Conservation (phyloP, 2,797 vertebrate species). For the Octomys mimax region DNA sequence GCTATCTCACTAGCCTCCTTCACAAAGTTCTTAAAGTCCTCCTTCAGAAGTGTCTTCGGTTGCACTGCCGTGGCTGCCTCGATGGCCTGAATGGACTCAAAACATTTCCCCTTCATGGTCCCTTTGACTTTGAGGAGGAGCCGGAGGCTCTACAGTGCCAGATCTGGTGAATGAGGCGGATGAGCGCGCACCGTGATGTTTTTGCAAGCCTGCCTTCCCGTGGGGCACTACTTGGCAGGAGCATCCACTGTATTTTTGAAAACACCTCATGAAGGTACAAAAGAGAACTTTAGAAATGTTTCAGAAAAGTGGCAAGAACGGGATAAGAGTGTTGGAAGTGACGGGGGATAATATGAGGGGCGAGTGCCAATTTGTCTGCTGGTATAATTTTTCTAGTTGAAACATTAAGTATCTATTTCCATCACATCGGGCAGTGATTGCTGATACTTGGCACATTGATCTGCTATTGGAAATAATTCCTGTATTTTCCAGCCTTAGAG, state of each 20-base stretch:
- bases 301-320: neutral
- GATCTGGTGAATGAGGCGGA: neutral
- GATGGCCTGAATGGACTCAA: neutral
- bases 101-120: neutral
- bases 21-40: neutral
- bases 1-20: neutral
- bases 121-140: neutral
- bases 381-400: neutral
- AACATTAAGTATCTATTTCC: neutral
- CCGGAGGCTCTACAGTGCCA: neutral
- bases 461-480: neutral
- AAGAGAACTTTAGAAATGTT: neutral
- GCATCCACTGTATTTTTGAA: neutral
- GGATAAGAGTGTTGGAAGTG: neutral
- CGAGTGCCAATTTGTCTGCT: neutral
- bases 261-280: neutral
- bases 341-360: no score
- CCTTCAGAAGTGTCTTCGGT: neutral
- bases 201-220: neutral
- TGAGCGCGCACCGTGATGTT: neutral
- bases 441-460: neutral
- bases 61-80: neutral
- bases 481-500: neutral
- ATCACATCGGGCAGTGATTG: neutral
- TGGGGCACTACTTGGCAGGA: neutral